A percentile compares a stretch with the other conserved stretches of the same genome.
Evolutionary conservation across 2,797 vertebrate genomes (phyloP).

Genomic region (Phalanger gymnotis): DNA sequence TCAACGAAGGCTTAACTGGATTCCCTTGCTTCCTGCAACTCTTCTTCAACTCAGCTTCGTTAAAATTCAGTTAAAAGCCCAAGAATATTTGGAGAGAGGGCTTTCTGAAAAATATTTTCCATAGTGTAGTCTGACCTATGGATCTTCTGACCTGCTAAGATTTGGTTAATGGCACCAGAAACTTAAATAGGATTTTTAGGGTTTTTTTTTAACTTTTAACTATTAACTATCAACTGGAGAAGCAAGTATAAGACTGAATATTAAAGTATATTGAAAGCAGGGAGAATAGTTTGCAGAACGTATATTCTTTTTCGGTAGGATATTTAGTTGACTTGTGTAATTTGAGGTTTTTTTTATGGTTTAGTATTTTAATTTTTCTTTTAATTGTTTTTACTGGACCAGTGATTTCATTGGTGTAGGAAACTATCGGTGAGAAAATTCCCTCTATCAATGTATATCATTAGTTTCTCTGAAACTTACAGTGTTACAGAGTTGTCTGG

Average conservation of each 20-base stretch:
- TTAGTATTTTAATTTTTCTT: background rate
- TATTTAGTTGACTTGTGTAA: background rate
- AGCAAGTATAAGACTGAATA: conserved; percentile 30
- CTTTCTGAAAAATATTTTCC: background rate
- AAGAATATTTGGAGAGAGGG: background rate
- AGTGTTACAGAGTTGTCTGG: background rate
- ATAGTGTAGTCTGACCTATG: background rate
- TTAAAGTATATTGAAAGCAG: conserved; percentile 44
- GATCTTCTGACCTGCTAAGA: background rate
- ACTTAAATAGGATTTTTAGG: background rate
- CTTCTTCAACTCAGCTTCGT: background rate
- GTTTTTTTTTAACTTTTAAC: background rate
- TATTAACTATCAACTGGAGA: background rate
- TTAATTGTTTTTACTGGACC: background rate
- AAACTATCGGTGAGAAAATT: background rate
- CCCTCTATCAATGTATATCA: background rate
- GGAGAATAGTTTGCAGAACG: conserved; percentile 13
- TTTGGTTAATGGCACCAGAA: background rate
- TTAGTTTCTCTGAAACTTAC: background rate
- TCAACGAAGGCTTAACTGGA: background rate
- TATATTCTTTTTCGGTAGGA: background rate
- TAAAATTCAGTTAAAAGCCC: background rate
- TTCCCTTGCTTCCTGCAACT: background rate
- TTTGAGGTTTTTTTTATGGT: background rate
- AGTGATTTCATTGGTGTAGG: background rate